Evolutionary conservation across 2,888 invertebrate species (phyloP).

Genomic region (Pachydiplax longipennis): DNA sequence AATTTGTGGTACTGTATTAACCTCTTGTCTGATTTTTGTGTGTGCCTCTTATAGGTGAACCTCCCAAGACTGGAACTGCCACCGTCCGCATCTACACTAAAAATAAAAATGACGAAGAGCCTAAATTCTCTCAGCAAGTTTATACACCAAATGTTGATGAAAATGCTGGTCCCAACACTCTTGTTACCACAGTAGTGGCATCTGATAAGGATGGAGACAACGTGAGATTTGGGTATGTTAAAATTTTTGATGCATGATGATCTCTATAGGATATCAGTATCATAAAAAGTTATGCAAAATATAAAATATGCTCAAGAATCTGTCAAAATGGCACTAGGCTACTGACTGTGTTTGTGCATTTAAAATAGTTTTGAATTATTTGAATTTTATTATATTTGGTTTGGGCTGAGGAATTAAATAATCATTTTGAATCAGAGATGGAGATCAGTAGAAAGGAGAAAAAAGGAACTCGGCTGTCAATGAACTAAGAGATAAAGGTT

Average conservation of each 20-base stretch:
- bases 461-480: too few species aligned
- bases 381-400: too few species aligned
- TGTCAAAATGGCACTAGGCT: background rate
- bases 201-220: conserved; percentile 98
- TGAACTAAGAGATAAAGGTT: too few species aligned
- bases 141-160: conserved; percentile 96
- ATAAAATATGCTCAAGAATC: conserved; percentile 61
- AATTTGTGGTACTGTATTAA: too few species aligned
- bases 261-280: background rate
- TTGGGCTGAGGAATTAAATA: too few species aligned
- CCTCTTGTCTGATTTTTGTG: background rate
- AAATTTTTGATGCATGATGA: background rate
- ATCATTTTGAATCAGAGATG: too few species aligned
- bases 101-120: conserved; percentile 97
- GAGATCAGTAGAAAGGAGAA: too few species aligned
- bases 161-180: conserved; percentile 92
- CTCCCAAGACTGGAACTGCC: conserved; percentile 89
- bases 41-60: conserved; percentile 69
- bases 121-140: conserved; percentile 95
- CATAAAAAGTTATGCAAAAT: conserved; percentile 62
- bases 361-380: too few species aligned
- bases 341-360: too few species aligned
- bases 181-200: conserved; percentile 95
- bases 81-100: conserved; percentile 96
- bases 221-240: conserved; percentile 76